Conservation (phyloP, 2,888 invertebrate genomes). For the Boloria selene region DNA sequence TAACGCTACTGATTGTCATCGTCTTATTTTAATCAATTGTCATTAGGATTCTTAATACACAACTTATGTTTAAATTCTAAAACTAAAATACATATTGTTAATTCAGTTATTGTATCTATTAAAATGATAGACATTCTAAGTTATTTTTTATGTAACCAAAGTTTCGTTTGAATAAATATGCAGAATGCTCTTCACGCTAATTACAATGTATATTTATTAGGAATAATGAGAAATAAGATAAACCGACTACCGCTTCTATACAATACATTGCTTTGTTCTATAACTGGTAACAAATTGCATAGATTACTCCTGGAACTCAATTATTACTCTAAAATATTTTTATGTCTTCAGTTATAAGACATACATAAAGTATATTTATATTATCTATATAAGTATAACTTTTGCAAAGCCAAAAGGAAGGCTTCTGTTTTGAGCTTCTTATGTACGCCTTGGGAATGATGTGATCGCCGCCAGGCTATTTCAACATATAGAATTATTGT, state of each 20-base stretch:
- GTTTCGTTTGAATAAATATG: slow-evolving; percentile 18
- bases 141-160: neutral
- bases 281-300: slow-evolving; percentile 41
- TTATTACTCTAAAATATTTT: neutral
- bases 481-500: no score
- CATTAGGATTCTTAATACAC: slow-evolving; percentile 13
- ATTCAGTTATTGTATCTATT: neutral
- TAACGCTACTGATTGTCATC: slow-evolving; percentile 34
- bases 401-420: no score
- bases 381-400: no score
- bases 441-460: no score
- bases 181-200: slow-evolving; percentile 42
- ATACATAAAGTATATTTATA: no score
- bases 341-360: no score
- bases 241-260: slow-evolving; percentile 64
- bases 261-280: slow-evolving; percentile 65
- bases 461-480: no score
- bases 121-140: neutral
- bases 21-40: slow-evolving; percentile 14
- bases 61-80: neutral
- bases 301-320: neutral
- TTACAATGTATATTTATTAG: slow-evolving; percentile 69
- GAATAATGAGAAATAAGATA: slow-evolving; percentile 69
- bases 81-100: neutral
- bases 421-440: no score